Base-by-base conservation (phyloP, 1,140 invertebrate genomes). In the Aphidius ervi region DNA sequence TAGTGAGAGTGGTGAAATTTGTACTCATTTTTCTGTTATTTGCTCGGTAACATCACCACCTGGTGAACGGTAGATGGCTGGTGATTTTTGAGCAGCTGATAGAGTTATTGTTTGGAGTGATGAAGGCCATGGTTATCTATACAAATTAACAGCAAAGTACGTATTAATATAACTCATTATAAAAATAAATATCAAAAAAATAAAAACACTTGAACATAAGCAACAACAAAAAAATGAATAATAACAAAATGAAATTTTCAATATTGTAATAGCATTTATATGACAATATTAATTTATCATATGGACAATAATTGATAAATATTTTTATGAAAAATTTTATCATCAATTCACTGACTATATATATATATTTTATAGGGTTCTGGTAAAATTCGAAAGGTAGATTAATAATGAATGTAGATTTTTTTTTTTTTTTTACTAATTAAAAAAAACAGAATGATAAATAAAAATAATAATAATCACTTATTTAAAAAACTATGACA, bases 1-100 rank as follows among this genome's bases (percentile, higher is more conserved):
- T 52, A 95, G 94, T 37, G 94, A 98, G 80, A 94, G 90, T 74
- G 95, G 95, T n/a, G 95, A 99, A 81, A 97, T 99, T 92, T 98
- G 95, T 73, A 90, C 95, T 53, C 97, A 98, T 80, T 98, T 98
- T 75, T 95, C 95, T 9, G 87, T 96, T 8, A 81, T 98, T 1
- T 97, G 94, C 74, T 94, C 92, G 0, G 90, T 95, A 43, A 85
- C 87, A 63, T 88, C 90, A 31, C 90, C 90, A 0, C 79, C 86
- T 37, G 88, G 92, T 1, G 94, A 97, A 78, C 84, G 93, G 6
- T 98, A 95, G 95, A 86, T 93, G 81, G 94, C 94, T 9, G 96
- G 95, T 3, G 93, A 97, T 74, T 98, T 98, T 73, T 80, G 98
- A 9, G 85, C 91, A 4, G 88, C 91, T 4, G 96, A 97, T 73